These are phyloP conservation scores for Athripsodes cinereus DNA, from an alignment of 2,888 invertebrate genomes.

Conservation along the genomic window DNA sequence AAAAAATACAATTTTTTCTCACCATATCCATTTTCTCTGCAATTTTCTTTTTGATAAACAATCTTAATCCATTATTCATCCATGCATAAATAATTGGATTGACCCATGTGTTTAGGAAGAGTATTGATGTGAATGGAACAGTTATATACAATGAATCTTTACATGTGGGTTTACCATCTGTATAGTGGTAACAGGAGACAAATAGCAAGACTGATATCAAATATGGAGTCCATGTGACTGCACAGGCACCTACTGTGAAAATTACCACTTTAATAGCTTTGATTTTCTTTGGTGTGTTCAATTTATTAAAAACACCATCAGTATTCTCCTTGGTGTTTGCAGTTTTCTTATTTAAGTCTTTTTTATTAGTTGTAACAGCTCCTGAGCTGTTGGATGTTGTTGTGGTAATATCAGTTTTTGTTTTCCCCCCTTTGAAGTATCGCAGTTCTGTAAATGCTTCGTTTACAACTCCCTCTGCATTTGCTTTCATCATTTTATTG, in stretches of 20 bases:
- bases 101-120: background rate
- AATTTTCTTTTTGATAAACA: constrained; percentile 6
- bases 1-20: too few relatives aligned
- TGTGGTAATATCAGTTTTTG: background rate
- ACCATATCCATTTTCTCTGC: background rate
- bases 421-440: background rate
- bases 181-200: background rate
- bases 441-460: background rate
- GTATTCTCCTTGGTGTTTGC: too few relatives aligned
- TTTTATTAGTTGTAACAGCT: background rate
- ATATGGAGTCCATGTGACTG: background rate
- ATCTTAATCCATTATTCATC: background rate
- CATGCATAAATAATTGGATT: constrained; percentile 5
- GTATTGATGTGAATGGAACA: background rate
- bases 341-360: background rate
- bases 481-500: background rate
- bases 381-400: background rate
- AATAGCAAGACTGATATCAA: background rate
- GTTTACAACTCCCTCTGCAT: background rate
- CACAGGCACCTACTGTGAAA: background rate
- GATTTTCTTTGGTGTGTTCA: background rate
- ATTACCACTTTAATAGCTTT: constrained; percentile 4
- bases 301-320: background rate
- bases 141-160: too few relatives aligned
- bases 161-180: background rate